These are phyloP conservation scores for Parambassis ranga DNA, from an alignment of 2,797 vertebrate species.

Conservation along the genomic window DNA sequence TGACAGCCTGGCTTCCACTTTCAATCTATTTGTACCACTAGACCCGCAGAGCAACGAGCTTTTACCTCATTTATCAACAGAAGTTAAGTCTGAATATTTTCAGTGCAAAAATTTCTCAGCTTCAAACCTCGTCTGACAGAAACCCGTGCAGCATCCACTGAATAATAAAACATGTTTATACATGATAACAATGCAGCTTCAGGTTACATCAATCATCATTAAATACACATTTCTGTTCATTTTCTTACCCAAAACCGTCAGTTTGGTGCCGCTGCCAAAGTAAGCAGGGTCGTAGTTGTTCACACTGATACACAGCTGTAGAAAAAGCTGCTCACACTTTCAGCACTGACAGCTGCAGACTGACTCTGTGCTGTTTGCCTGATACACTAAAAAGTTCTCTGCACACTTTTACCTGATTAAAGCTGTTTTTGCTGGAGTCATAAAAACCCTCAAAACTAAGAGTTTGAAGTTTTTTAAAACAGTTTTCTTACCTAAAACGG, in stretches of 20 bases:
- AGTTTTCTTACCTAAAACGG: slow-evolving; percentile 72
- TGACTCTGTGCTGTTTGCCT: background rate
- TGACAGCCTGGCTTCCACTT: background rate
- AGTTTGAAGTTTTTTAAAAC: background rate
- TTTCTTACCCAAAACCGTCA: background rate
- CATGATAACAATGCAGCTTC: too few species aligned
- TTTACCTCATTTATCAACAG: too few species aligned
- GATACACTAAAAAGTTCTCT: background rate
- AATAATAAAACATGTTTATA: too few species aligned
- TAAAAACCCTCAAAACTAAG: too few species aligned
- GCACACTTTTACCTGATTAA: background rate
- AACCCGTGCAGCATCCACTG: background rate
- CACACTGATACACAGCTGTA: slow-evolving; percentile 55
- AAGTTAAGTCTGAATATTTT: too few species aligned
- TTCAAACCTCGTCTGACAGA: too few species aligned
- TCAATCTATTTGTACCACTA: background rate
- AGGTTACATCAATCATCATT: too few species aligned
- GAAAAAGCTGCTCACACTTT: slow-evolving; percentile 26
- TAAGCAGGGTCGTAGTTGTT: slow-evolving; percentile 11
- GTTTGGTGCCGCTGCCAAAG: slow-evolving; percentile 1
- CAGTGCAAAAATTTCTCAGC: too few species aligned
- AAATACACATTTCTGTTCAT: too few species aligned
- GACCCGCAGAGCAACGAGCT: too few species aligned
- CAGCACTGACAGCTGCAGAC: background rate
- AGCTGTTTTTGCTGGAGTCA: background rate